A percentile compares a stretch with the other conserved stretches of the same genome.
These are phyloP conservation scores for Dicranocentrus wangi DNA, from an alignment of 2,888 invertebrate species.

Conservation along the genomic window DNA sequence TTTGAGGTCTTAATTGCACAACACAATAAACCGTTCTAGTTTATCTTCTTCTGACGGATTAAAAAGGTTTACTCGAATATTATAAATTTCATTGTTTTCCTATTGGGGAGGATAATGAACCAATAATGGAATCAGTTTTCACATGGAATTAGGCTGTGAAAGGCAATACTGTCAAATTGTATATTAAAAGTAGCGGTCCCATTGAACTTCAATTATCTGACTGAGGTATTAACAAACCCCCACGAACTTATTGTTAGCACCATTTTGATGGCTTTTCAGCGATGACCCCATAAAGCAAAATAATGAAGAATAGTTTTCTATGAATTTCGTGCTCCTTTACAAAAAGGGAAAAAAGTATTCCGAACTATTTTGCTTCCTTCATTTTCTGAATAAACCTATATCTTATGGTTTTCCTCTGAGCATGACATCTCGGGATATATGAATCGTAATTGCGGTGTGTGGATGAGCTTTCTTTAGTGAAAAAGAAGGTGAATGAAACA, in stretches of 20 bases:
- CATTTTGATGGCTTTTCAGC: background rate
- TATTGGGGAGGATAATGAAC: background rate
- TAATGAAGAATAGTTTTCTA: slow-evolving; percentile 1
- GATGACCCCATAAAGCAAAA: slow-evolving; percentile 32
- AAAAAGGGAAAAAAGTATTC: slow-evolving; percentile 5
- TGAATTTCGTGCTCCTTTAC: slow-evolving; percentile 15
- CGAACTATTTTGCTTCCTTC: slow-evolving; percentile 14
- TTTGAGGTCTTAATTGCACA: background rate
- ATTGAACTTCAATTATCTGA: background rate
- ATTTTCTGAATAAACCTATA: slow-evolving; percentile 12
- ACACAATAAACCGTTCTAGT: background rate
- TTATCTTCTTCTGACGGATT: too few species aligned
- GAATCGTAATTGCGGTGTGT: background rate
- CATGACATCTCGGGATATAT: slow-evolving; percentile 24
- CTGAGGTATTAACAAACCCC: background rate
- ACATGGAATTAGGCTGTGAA: background rate
- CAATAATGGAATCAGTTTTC: background rate
- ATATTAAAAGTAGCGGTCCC: slow-evolving; percentile 16
- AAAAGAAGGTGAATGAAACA: slow-evolving; percentile 19
- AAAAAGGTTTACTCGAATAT: too few species aligned
- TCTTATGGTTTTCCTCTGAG: background rate
- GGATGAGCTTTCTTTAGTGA: slow-evolving; percentile 3
- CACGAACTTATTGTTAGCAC: slow-evolving; percentile 5
- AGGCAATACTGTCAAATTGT: background rate
- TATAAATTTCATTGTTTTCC: background rate